These are phyloP conservation scores for Drosophila orena DNA, from an alignment of 1,140 invertebrate species.

Conservation along the genomic window DNA sequence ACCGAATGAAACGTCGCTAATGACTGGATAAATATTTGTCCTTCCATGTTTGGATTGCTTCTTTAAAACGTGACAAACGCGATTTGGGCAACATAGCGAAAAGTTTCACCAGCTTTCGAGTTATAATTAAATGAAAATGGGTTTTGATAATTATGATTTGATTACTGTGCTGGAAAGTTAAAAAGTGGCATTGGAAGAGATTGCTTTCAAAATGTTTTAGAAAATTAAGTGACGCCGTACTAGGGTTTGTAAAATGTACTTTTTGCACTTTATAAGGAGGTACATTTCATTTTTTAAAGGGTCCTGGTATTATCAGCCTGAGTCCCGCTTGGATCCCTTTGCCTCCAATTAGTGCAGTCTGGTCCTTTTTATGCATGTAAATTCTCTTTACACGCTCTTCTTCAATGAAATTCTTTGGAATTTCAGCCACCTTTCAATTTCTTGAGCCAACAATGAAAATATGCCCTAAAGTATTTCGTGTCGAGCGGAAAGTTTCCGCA, in stretches of 20 bases:
- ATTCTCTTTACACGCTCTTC: constrained; percentile 36
- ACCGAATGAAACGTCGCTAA: constrained; percentile 50
- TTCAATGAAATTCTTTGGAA: constrained; percentile 21
- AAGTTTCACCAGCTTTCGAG: constrained; percentile 35
- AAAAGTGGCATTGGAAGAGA: too few relatives aligned
- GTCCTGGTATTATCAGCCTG: neutral
- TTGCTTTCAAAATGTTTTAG: neutral
- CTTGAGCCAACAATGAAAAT: constrained; percentile 31
- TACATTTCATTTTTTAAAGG: too few relatives aligned
- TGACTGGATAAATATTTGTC: constrained; percentile 65
- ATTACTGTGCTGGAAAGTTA: neutral
- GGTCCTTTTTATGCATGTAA: constrained; percentile 20
- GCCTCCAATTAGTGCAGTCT: constrained; percentile 32
- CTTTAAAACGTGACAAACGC: constrained; percentile 38
- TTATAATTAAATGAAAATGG: constrained; percentile 50
- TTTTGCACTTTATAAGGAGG: too few relatives aligned
- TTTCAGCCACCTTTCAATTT: constrained; percentile 25
- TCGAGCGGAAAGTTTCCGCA: constrained; percentile 44
- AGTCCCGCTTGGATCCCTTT: neutral
- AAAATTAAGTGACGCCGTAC: neutral
- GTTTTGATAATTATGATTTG: constrained; percentile 39
- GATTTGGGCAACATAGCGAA: constrained; percentile 14
- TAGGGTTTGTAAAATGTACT: too few relatives aligned
- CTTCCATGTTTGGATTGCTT: constrained; percentile 26
- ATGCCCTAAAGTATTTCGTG: constrained; percentile 44